These are phyloP conservation scores for Ariolimax columbianus DNA, from an alignment of 2,888 invertebrate genomes.

Conservation along the genomic window DNA sequence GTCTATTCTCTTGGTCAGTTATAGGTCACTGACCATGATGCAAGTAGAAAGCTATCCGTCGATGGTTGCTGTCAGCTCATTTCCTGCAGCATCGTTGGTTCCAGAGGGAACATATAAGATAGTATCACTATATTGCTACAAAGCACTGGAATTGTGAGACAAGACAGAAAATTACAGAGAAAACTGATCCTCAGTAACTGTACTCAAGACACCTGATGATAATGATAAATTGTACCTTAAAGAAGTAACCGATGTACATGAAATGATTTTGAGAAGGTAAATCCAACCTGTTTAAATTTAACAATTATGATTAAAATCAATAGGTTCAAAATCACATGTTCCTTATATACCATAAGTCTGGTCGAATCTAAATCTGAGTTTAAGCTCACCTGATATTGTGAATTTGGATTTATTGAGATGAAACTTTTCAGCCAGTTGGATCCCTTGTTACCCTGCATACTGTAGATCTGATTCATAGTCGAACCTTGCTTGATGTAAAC, in stretches of 20 bases:
- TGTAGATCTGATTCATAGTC: slow-evolving; percentile 49
- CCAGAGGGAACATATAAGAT: too few relatives aligned
- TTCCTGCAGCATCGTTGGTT: too few relatives aligned
- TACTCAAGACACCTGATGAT: too few relatives aligned
- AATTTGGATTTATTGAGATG: slow-evolving; percentile 38
- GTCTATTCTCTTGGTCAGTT: too few relatives aligned
- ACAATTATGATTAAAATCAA: not conserved
- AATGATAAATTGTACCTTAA: too few relatives aligned
- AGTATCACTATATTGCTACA: too few relatives aligned
- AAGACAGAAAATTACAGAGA: not conserved
- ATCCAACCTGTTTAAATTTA: not conserved
- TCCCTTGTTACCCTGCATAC: slow-evolving; percentile 58
- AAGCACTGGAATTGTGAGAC: not conserved
- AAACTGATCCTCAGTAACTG: too few relatives aligned
- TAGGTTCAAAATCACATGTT: not conserved
- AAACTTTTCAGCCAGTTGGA: slow-evolving; percentile 56
- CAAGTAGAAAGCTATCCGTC: too few relatives aligned
- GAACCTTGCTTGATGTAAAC: slow-evolving; percentile 62
- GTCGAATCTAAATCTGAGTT: not conserved
- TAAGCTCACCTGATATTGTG: slow-evolving; percentile 49
- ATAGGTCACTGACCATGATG: too few relatives aligned
- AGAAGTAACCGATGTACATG: not conserved
- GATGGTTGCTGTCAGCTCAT: too few relatives aligned
- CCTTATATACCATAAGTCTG: not conserved
- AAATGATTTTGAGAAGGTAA: not conserved